A percentile compares a stretch with the other conserved stretches of the same genome.
Evolutionary conservation across 2,113 vertebrate genomes (phyloP).

Genomic region (Diadophis punctatus): DNA sequence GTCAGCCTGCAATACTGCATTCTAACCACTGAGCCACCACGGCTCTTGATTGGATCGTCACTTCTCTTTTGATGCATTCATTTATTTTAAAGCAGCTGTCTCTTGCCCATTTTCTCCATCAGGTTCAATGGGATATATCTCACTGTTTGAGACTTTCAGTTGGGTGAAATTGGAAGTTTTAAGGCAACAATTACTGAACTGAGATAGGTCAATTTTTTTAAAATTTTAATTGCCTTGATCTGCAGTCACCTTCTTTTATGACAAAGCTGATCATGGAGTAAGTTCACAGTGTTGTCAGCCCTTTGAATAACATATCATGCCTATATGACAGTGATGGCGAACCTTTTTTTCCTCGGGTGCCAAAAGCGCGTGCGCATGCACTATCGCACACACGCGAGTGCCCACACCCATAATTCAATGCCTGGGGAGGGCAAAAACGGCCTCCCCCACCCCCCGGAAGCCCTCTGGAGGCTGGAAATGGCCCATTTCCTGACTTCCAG

Average conservation of each 20-base stretch:
- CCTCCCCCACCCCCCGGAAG: no score
- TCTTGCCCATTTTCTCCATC: background rate
- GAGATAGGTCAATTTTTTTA: background rate
- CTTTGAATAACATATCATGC: background rate
- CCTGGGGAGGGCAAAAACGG: no score
- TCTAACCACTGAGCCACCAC: background rate
- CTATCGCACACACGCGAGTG: no score
- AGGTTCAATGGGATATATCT: background rate
- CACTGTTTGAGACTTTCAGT: background rate
- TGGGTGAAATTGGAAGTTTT: background rate
- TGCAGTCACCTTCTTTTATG: background rate
- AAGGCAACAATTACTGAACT: background rate
- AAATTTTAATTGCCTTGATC: background rate
- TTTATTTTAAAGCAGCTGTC: background rate
- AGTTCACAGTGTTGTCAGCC: background rate
- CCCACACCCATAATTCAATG: no score
- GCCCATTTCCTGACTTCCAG: no score
- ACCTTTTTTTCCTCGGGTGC: no score
- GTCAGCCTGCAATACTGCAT: background rate
- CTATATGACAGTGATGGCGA: no score
- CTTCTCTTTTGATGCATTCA: background rate
- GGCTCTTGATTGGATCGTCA: no score
- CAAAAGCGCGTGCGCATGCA: no score
- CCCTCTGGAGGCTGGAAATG: no score
- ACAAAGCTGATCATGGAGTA: background rate